A percentile compares a stretch with the other conserved stretches of the same genome.
phyloP scores from a whole-genome alignment of 2,797 vertebrate genomes.

The Semotilus atromaculatus region DNA sequence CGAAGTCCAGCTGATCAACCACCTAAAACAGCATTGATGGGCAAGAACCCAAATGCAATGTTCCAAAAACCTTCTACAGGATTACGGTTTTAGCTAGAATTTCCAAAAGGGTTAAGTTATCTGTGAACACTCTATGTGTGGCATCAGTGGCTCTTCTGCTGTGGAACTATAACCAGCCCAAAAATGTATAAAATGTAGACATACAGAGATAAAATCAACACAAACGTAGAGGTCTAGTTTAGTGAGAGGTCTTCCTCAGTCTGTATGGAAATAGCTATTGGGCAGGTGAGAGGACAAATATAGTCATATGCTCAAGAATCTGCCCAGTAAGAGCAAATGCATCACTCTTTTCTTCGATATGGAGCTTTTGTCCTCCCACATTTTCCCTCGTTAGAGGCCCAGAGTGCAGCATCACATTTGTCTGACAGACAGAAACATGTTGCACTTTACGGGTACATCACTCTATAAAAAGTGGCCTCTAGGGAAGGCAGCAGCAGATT shows the following conservation, averaged over 20 bases:
- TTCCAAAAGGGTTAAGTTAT: not conserved
- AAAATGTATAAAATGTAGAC: not conserved
- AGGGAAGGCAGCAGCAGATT: slow-evolving; percentile 24
- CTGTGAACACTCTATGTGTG: slow-evolving; percentile 46
- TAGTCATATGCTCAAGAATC: slow-evolving; percentile 39
- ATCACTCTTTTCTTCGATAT: slow-evolving; percentile 4
- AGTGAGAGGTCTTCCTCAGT: slow-evolving; percentile 63
- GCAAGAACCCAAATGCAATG: not conserved
- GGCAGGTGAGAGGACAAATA: slow-evolving; percentile 65
- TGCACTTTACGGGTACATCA: slow-evolving; percentile 26
- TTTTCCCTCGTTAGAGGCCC: slow-evolving; percentile 32
- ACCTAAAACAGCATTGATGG: not conserved
- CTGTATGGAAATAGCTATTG: slow-evolving; percentile 62
- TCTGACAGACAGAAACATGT: slow-evolving; percentile 40
- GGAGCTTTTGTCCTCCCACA: slow-evolving; percentile 4
- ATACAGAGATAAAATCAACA: slow-evolving; percentile 27
- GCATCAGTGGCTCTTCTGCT: not conserved
- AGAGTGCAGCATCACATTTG: slow-evolving; percentile 33
- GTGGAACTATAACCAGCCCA: not conserved
- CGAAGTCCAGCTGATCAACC: not conserved
- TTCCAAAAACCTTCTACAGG: not conserved
- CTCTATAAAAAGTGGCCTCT: slow-evolving; percentile 35
- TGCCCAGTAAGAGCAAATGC: slow-evolving; percentile 27
- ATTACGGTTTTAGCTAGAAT: not conserved
- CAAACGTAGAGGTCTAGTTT: slow-evolving; percentile 66